These are phyloP conservation scores for Abrostola tripartita DNA, from an alignment of 2,888 invertebrate genomes.

Conservation along the genomic window DNA sequence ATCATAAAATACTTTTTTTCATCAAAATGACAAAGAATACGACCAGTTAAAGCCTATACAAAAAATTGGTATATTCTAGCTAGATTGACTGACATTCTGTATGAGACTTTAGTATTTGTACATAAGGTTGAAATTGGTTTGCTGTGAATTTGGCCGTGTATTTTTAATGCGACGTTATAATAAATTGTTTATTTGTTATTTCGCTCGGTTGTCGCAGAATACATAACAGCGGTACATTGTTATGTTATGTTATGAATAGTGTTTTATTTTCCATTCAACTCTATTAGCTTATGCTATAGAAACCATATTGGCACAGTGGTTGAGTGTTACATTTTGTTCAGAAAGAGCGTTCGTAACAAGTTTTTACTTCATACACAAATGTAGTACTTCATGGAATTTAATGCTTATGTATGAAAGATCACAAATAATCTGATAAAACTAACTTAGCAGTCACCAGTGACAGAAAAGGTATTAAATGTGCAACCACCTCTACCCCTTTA, in stretches of 20 bases:
- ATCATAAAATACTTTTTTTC: constrained; percentile 51
- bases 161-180: constrained; percentile 33
- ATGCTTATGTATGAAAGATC: background rate
- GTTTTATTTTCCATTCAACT: constrained; percentile 2
- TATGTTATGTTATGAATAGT: constrained; percentile 9
- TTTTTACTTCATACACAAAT: too few relatives aligned
- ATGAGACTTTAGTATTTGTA: constrained; percentile 1
- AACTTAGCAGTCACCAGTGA: too few relatives aligned
- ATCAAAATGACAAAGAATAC: constrained; percentile 48
- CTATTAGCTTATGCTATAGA: constrained; percentile 4
- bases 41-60: constrained; percentile 41
- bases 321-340: background rate
- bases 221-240: constrained; percentile 17
- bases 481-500: too few relatives aligned
- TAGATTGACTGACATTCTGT: constrained; percentile 5
- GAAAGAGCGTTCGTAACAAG: background rate
- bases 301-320: background rate
- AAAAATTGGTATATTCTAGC: constrained; percentile 36
- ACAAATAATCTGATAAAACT: too few relatives aligned
- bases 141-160: constrained; percentile 1
- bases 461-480: too few relatives aligned
- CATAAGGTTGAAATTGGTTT: constrained; percentile 13
- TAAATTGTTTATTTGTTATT: constrained; percentile 40
- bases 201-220: constrained; percentile 6
- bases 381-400: too few relatives aligned